Base-by-base conservation (phyloP, 2,797 vertebrate species). In the Spinibarbus caldwelli region DNA sequence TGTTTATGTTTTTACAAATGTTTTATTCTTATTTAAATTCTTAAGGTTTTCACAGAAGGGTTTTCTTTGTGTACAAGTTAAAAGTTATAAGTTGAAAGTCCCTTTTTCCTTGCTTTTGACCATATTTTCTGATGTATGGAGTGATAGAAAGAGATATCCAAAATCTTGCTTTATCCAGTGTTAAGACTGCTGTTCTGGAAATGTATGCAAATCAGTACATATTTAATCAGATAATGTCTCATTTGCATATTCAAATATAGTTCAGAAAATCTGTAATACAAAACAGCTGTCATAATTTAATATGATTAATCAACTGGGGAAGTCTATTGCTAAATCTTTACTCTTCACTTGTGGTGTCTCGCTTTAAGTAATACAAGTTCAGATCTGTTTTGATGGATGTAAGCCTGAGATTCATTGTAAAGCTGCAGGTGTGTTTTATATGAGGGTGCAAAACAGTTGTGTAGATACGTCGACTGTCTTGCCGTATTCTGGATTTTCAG, bases 401-500 rank as follows among this genome's bases (percentile, higher is more conserved):
- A 4, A 66, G 11, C 6, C 26, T 34, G 17, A 79, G 11, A 41
- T 41, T 29, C 4, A 34, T 12, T 64, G 68, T 47, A n/a, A 73
- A 34, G 71, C 80, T 62, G 70, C 54, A 64, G 10, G 29, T n/a
- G 73, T 38, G 9, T 88, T 90, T 93, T 84, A 95, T 36, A 94
- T 54, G 73, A 95, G 54, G 62, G 91, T 89, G 86, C 94, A 95
- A 86, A 94, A 94, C 5, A 91, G 91, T 64, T 93, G 93, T 89
- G 91, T 95, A 77, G 94, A 95, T 80, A 97, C 91, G 1, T 97
- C 96, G 77, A 94, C 94, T 70, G 93, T 96, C 89, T 93, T 95
- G 88, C 96, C 97, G 2, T 98, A 89, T 8, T 94, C 93, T 14
- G 96, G 95, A 38, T 93, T 94, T 86, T 96, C 96, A 0, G 94